Base-by-base conservation (phyloP, 2,113 vertebrate genomes). In the Furnarius figulus region DNA sequence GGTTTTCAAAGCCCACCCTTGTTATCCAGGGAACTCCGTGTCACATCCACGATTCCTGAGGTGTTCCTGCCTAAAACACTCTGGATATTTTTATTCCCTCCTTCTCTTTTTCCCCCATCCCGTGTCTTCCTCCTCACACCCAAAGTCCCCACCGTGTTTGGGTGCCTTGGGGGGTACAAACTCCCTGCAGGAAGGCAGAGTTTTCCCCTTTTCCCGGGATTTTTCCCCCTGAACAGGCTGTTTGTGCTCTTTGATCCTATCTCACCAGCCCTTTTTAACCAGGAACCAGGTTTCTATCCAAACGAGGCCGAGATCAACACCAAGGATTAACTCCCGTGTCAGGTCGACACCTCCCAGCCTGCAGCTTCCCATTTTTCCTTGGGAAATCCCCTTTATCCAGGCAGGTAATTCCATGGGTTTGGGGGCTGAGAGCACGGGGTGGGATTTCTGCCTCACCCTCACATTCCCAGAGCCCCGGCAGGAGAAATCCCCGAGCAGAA, bases 11-110 rank as follows among this genome's bases (percentile, higher is more conserved):
- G 52, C 5, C 14, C 40, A 42, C 40, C 40, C 40, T 42, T 4
- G 1, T 35, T 72, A 63, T 33, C 87, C 16, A 3, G 65, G 25
- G 81, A 77, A 67, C 30, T 78, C 46, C 15, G 3, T 59, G 39
- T 62, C 12, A 6, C 49, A 31, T 21, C 70, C 0, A 0, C 0
- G 1, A 9, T 37, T 84, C 52, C 19, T 33, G 31, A 92, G 62
- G n/a, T 2, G 58, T 52, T 75, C 1, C 1, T 2, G 22, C 44
- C 68, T 53, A 58, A 93, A 81, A 27, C 44, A 19, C 12, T 13
- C 33, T 1, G 0, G 44, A 63, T 25, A 15, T 19, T 67, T 83
- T n/a, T 30, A 13, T 5, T 1, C 9, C 27, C 2, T 2, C 8
- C 8, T 25, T 77, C 4, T 12, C 58, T 50, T n/a, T n/a, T n/a